These are phyloP conservation scores for Helicorthomorpha holstii DNA, from an alignment of 1,140 invertebrate genomes.

Conservation along the genomic window DNA sequence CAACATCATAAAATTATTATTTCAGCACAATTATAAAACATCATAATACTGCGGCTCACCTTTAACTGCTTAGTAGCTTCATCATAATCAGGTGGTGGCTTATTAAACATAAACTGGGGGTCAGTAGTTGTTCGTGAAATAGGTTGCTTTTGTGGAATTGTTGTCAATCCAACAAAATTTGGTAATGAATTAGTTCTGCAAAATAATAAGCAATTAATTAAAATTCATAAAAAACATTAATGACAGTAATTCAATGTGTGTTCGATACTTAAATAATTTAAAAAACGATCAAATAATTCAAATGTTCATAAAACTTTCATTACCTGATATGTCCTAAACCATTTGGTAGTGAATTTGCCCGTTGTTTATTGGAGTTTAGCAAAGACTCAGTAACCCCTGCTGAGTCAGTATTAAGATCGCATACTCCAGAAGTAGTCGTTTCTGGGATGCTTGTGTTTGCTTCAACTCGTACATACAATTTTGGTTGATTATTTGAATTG, in stretches of 20 bases:
- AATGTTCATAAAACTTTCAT: background rate
- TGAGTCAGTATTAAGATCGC: constrained; percentile 6
- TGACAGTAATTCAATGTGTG: background rate
- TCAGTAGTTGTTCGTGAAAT: constrained; percentile 6
- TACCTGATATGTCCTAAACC: constrained; percentile 9
- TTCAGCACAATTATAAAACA: background rate
- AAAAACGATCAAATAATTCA: no score
- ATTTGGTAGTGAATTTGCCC: constrained; percentile 14
- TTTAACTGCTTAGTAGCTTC: constrained; percentile 45
- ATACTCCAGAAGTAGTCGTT: background rate
- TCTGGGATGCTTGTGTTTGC: constrained; percentile 7
- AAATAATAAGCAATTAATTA: no score
- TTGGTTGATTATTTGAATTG: background rate
- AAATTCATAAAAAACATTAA: no score
- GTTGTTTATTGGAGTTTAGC: constrained; percentile 10
- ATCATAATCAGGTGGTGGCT: constrained; percentile 45
- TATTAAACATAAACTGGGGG: constrained; percentile 23
- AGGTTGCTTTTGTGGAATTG: constrained; percentile 5
- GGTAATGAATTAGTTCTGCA: constrained; percentile 31
- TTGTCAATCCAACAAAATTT: constrained; percentile 31
- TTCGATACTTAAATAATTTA: background rate
- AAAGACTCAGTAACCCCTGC: constrained; percentile 9
- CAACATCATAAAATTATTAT: background rate
- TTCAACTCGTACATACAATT: background rate
- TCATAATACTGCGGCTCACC: constrained; percentile 14